phyloP scores from a whole-genome alignment of 1,140 invertebrate genomes.

The Apolygus lucorum region DNA sequence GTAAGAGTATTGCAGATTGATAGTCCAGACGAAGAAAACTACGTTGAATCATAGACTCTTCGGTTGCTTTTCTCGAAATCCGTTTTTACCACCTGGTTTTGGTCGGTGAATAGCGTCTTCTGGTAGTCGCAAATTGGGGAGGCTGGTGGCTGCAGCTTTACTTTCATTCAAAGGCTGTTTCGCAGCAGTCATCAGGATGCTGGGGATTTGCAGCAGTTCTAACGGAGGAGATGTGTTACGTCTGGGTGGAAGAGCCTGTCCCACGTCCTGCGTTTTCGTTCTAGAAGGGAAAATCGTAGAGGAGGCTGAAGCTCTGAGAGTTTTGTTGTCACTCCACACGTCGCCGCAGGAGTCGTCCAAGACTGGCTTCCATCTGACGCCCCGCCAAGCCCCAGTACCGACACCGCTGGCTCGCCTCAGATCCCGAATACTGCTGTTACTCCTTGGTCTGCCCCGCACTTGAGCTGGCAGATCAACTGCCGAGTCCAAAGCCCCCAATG shows the following conservation, averaged over 20 bases:
- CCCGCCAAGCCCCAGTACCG: constrained; percentile 30
- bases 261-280: constrained; percentile 6
- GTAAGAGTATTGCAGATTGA: no score
- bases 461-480: background rate
- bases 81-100: no score
- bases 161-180: background rate
- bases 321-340: constrained; percentile 24
- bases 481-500: background rate
- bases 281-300: background rate
- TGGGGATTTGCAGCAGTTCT: background rate
- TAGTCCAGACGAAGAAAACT: no score
- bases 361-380: constrained; percentile 31
- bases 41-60: no score
- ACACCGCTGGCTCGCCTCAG: constrained; percentile 25
- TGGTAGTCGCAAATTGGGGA: no score
- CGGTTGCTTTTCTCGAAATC: no score
- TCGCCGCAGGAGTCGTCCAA: constrained; percentile 15
- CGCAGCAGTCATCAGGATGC: background rate
- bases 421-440: background rate
- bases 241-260: background rate
- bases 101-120: no score
- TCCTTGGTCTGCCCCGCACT: constrained; percentile 6
- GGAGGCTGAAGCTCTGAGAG: constrained; percentile 1
- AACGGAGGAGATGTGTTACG: background rate
- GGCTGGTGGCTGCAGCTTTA: no score